phyloP scores from a whole-genome alignment of 2,797 vertebrate species.

The Oryzias sinensis region DNA sequence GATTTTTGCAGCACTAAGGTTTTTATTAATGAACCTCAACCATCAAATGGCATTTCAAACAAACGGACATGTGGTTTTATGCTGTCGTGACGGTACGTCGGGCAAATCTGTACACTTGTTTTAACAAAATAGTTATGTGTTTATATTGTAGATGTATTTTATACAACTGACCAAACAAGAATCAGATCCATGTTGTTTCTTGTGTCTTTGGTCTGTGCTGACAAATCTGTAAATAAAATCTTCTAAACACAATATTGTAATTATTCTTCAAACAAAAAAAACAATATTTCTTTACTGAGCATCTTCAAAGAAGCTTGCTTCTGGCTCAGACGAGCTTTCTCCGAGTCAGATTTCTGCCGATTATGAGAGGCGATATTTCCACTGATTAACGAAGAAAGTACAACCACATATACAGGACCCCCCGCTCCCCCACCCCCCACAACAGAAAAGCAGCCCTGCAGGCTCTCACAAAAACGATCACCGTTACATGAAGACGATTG shows the following conservation, averaged over 20 bases:
- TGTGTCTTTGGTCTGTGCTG: constrained; percentile 40
- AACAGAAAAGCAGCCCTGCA: neutral
- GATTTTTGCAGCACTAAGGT: constrained; percentile 36
- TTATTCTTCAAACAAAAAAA: constrained; percentile 1
- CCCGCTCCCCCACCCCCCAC: neutral
- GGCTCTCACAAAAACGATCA: neutral
- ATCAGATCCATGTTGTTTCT: constrained; percentile 34
- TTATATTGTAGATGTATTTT: constrained; percentile 74
- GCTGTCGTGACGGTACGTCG: constrained; percentile 63
- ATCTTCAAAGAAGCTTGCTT: too few species aligned
- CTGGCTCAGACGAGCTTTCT: neutral
- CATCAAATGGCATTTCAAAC: constrained; percentile 35
- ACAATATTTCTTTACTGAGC: too few species aligned
- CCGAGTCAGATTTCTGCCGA: neutral
- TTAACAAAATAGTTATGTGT: constrained; percentile 60
- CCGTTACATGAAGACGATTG: constrained; percentile 16
- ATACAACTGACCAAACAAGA: constrained; percentile 34
- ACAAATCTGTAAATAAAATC: constrained; percentile 72
- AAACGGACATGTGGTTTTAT: constrained; percentile 42
- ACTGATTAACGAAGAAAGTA: constrained; percentile 23
- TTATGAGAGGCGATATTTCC: constrained; percentile 36
- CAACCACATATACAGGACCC: constrained; percentile 42
- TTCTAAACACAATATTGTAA: constrained; percentile 36
- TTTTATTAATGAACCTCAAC: constrained; percentile 27
- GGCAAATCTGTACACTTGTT: constrained; percentile 64